Evolutionary conservation across 2,113 vertebrate genomes (phyloP), one percentile per base, ranked within the genome.

Genomic region (Nothobranchius furzeri): DNA sequence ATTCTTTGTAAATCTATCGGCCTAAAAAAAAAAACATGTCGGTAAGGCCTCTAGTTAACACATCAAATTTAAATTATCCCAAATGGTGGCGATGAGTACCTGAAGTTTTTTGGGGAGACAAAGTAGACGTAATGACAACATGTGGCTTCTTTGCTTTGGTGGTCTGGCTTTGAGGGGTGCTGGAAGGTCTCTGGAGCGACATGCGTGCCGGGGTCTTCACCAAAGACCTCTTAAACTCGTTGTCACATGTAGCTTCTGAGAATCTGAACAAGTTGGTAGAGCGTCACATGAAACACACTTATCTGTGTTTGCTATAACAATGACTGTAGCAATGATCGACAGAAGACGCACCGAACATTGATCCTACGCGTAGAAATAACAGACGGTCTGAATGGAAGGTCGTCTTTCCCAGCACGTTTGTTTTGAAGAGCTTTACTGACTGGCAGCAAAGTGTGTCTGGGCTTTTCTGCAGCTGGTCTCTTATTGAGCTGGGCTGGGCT

Each of bases 131-230:
- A 25, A 50, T 87, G 45, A 15, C 10, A 8, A 0, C 25, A 10
- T 6, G 62, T 3, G 68, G 4, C 61, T 77, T 91, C 9, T 15
- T 60, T 35, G 2, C 81, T 12, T 40, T 57, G 2, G 46, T 12
- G 8, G 79, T 15, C 40, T 60, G 66, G 48, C 12, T 91, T 0
- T 74, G 82, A 1, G 93, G 83, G 1, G 90, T 87, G 8, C 77
- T 81, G 0, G 77, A 65, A 4, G 83, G 51, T 61, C 91, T 4
- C 2, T 81, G 83, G 0, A 88, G 85, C 30, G 95, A 94, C 94
- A 92, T 93, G 72, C 95, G 93, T 42, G 94, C 93, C 0, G 96
- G 98, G 7, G 96, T 99, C 90, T 98, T 99, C 69, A 90, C 85
- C 73, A 95, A 77, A 8, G 95, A 95, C 7, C 73, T 91, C 68